phyloP scores from a whole-genome alignment of 2,797 vertebrate species.

The Bucorvus abyssinicus region DNA sequence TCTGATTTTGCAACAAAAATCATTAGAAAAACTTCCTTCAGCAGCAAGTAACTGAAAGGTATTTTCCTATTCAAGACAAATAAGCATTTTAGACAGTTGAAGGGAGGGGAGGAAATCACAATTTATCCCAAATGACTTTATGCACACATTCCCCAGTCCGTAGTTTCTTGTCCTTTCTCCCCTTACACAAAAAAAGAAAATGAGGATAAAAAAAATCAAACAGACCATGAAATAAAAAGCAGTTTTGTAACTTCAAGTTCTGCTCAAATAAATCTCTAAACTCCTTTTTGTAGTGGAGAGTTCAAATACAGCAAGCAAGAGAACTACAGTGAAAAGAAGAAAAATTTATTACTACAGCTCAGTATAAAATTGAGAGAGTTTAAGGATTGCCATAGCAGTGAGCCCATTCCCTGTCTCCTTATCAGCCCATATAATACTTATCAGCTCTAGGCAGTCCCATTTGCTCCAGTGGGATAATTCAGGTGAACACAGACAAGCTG shows the following conservation, averaged over 20 bases:
- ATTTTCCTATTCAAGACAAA: background rate
- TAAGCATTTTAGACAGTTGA: background rate
- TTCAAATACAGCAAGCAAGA: background rate
- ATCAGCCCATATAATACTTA: background rate
- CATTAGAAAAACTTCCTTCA: slow-evolving; percentile 2
- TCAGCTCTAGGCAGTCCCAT: background rate
- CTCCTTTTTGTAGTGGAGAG: background rate
- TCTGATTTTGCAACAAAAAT: slow-evolving; percentile 18
- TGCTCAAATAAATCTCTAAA: background rate
- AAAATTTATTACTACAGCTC: background rate
- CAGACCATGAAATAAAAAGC: background rate
- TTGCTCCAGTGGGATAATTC: background rate
- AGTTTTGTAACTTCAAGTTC: background rate
- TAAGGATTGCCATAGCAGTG: background rate
- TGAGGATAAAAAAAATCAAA: background rate
- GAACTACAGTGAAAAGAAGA: background rate
- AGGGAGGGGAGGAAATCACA: background rate
- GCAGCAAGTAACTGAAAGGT: background rate
- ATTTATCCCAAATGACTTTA: background rate
- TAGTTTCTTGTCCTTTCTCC: background rate
- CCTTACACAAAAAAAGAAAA: background rate
- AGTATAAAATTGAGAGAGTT: background rate
- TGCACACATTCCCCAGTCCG: background rate
- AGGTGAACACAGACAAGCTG: background rate
- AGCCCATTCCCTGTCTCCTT: background rate